phyloP scores from a whole-genome alignment of 2,113 vertebrate genomes.

The Ginglymostoma cirratum region DNA sequence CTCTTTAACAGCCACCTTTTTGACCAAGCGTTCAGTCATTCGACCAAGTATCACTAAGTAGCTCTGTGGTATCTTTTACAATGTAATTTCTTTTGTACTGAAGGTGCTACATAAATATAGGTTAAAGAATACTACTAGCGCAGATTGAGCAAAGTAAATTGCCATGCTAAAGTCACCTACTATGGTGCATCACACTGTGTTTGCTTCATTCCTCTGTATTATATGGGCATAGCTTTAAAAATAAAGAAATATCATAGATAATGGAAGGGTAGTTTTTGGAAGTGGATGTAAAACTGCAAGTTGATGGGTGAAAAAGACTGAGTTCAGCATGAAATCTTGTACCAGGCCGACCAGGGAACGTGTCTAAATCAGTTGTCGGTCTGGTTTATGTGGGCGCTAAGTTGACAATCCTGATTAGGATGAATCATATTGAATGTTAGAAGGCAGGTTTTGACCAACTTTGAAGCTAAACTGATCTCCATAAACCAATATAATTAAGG shows the following conservation, averaged over 20 bases:
- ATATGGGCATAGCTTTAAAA: background rate
- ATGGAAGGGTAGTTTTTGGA: background rate
- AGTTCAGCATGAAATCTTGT: background rate
- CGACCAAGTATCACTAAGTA: background rate
- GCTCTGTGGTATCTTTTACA: background rate
- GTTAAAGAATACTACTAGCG: background rate
- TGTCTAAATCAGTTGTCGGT: background rate
- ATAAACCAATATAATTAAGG: background rate
- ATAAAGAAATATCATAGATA: background rate
- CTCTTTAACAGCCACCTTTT: background rate
- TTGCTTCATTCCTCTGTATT: background rate
- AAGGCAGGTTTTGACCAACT: background rate
- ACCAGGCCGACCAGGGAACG: background rate
- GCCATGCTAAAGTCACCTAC: background rate
- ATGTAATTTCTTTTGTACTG: background rate
- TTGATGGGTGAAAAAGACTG: background rate
- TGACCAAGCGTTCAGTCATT: background rate
- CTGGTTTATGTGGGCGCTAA: background rate
- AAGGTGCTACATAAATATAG: background rate
- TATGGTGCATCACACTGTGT: background rate
- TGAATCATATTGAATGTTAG: background rate
- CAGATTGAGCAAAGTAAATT: background rate
- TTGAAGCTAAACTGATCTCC: background rate
- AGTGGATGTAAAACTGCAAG: background rate
- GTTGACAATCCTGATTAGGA: too few species aligned